Base-by-base conservation (phyloP, 2,797 vertebrate species). In the Acipenser transmontanus region DNA sequence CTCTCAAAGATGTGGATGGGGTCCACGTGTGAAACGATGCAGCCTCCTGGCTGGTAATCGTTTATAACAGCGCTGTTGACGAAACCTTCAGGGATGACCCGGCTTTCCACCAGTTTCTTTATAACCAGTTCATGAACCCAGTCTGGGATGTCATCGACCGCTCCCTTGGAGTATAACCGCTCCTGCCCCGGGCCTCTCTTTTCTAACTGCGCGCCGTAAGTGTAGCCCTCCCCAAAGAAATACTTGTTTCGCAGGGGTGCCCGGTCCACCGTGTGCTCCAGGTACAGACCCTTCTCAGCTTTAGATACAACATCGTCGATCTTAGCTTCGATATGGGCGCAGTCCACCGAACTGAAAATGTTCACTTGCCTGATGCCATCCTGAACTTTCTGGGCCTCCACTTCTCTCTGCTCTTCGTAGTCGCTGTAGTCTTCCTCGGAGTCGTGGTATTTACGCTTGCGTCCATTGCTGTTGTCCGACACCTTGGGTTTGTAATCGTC, bases 161-260 rank as follows among this genome's bases (percentile, higher is more conserved):
- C 93, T 2, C 97, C 97, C 8, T 92, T 92, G 0, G 91, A 92
- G 82, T 98, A 99, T 11, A 99, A 89, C 7, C 97, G 89, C 81
- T 99, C 97, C 84, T 98, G 97, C 1, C 97, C 97, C 0, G 97
- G 97, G 0, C 97, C 97, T 1, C 97, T 91, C 72, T 93, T 93
- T 81, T 98, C 97, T 81, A 99, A 81, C 86, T 98, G 96, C 9
- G 97, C 86, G 2, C 97, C 97, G 12, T 99, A 99, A 1, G 97
- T 98, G 87, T 99, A 99, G 0, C 97, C 97, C 79, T 99, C 97
- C n/a, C 97, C 97, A 49, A 99, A 99, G 80, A 99, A 99, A 87
- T 99, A 99, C 86, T 99, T 99, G 84, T 98, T 99, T 62, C 97
- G 91, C 8, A 99, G 92, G 0, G 97, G 97, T 0, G 97, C 97